Evolutionary conservation across 1,140 invertebrate genomes (phyloP).

Genomic region (Tetramorium parvispinum): DNA sequence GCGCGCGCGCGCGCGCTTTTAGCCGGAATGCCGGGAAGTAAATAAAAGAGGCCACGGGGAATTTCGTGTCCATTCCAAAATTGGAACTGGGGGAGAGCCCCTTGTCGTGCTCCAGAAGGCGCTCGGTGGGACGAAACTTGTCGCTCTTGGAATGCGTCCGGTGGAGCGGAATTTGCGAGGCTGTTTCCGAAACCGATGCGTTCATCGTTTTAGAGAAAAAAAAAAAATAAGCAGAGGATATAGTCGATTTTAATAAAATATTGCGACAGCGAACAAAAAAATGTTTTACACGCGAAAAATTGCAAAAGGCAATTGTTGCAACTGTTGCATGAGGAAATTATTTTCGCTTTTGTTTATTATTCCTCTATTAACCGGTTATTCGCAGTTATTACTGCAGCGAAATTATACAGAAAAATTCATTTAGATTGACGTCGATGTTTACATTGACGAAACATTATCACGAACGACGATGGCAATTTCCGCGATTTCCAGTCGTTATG

Average conservation of each 20-base stretch:
- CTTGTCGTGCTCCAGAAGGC: background rate
- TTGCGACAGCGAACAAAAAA: background rate
- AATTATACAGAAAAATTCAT: background rate
- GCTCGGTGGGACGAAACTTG: background rate
- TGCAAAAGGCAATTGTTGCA: background rate
- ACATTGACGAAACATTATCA: background rate
- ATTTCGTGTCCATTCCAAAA: constrained; percentile 65
- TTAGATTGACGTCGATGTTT: background rate
- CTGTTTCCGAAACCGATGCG: background rate
- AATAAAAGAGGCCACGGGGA: constrained; percentile 36
- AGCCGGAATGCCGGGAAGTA: constrained; percentile 30
- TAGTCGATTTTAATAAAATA: constrained; percentile 5
- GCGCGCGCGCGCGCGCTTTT: constrained; percentile 51
- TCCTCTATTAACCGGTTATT: background rate
- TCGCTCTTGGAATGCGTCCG: background rate
- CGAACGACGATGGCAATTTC: background rate
- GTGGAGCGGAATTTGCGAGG: constrained; percentile 23
- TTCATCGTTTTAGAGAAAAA: background rate
- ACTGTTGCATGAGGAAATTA: background rate
- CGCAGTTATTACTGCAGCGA: background rate
- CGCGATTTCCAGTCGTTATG: background rate
- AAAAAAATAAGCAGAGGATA: background rate
- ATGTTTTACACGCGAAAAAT: too few species aligned
- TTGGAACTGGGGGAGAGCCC: constrained; percentile 58
- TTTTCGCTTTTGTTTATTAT: background rate